Evolutionary conservation across 2,888 invertebrate species (phyloP), one percentile per base, ranked within the genome.

Genomic region (Monoplex corrugatus): DNA sequence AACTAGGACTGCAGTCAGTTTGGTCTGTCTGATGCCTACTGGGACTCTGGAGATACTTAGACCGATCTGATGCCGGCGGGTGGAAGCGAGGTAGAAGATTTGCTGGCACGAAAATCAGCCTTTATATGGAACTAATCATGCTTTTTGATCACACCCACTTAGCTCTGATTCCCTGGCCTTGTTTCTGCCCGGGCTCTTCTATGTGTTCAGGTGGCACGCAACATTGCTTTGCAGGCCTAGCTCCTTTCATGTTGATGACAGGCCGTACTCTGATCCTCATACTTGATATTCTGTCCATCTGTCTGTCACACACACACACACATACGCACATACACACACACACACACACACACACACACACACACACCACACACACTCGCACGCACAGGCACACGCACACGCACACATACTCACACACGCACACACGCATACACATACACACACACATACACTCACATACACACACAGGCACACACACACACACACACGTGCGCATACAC

Each of bases 361-460:
- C 75, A 75, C 75, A 75, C 75, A 75, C 13, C 44, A 50, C 84
- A 84, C 43, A 44, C 83, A 83, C 83, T 6, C 83, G 44, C 45
- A 44, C 83, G n/a, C n/a, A 28, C 82, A 40, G 35, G 35, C 40
- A 19, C 83, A 38, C 83, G n/a, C 44, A 43, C 83, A 28, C 83
- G 28, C 83, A 28, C 83, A 43, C 44, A 32, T 44, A 38, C 44
- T 28, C 83, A 44, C 43, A 83, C 44, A 83, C 45, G n/a, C 83
- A 83, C 83, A 44, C 83, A 44, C 83, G 44, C 83, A 83, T n/a
- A 83, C 83, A 83, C 83, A 80, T 10, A 80, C 38, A 80, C 19
- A 35, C 19, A 80, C 19, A 84, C 84, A 50, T 13, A 50, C 84
- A 35, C 72, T 35, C 72, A 35, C 35, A 75, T 19, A 35, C 8